These are phyloP conservation scores for Crocodylus rhombifer DNA, from an alignment of 2,797 vertebrate species.

Conservation along the genomic window DNA sequence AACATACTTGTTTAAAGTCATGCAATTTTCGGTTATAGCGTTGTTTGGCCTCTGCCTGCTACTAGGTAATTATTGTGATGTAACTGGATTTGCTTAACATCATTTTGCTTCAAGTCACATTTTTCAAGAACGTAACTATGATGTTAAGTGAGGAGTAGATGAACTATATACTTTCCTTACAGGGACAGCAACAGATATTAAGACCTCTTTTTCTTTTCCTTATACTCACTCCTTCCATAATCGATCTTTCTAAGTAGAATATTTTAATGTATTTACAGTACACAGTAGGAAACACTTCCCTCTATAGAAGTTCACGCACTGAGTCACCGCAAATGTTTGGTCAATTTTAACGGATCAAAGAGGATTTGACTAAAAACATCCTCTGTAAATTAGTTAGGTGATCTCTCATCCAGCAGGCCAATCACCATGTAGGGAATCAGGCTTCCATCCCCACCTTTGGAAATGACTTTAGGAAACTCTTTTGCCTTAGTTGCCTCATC, in stretches of 20 bases:
- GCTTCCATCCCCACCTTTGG: not conserved
- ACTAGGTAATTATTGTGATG: too few relatives aligned
- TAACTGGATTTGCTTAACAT: too few relatives aligned
- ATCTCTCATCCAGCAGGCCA: not conserved
- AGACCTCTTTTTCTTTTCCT: slow-evolving; percentile 37
- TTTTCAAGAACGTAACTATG: too few relatives aligned
- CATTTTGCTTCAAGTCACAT: too few relatives aligned
- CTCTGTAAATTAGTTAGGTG: not conserved
- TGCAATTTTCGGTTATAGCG: too few relatives aligned
- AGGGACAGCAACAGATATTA: slow-evolving; percentile 34
- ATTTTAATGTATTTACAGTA: slow-evolving; percentile 64
- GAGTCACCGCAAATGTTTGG: not conserved
- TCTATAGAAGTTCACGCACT: not conserved
- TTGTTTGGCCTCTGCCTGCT: too few relatives aligned
- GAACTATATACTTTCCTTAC: not conserved
- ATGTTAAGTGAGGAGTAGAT: too few relatives aligned
- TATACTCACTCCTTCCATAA: slow-evolving; percentile 52
- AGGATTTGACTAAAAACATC: not conserved
- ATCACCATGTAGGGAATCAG: not conserved
- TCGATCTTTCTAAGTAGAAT: slow-evolving; percentile 65
- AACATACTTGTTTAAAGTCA: too few relatives aligned
- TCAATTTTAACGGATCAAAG: not conserved
- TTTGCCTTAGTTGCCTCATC: not conserved
- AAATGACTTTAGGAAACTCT: not conserved
- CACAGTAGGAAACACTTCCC: too few relatives aligned